Conservation (phyloP, 1,140 invertebrate species). For the Scaptomyza hsui region DNA sequence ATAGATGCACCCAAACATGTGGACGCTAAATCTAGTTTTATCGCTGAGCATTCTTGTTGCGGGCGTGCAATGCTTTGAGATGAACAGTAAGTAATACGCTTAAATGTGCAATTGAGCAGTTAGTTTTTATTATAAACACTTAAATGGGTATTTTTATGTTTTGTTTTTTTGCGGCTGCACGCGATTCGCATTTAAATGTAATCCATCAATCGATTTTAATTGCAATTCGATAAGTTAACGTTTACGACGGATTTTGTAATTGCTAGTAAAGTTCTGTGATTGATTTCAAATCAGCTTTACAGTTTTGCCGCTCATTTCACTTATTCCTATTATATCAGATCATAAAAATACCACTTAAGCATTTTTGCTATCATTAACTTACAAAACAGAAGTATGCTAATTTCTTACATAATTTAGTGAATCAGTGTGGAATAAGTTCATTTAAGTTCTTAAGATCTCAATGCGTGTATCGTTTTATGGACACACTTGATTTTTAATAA, state of each 20-base stretch:
- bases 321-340: no score
- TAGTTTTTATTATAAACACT: background rate
- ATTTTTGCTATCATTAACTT: no score
- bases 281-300: background rate
- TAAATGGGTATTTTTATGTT: background rate
- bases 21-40: conserved; percentile 29
- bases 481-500: no score
- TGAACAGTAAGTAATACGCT: conserved; percentile 73
- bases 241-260: conserved; percentile 15
- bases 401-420: no score
- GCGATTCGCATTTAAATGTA: conserved; percentile 16
- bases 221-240: background rate
- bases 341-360: no score
- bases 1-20: conserved; percentile 41
- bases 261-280: background rate
- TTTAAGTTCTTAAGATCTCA: no score
- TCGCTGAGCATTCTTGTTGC: conserved; percentile 49
- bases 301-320: background rate
- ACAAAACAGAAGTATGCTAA: no score
- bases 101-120: background rate
- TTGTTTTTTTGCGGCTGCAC: background rate
- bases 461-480: no score
- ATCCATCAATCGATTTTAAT: conserved; percentile 19
- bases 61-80: conserved; percentile 52
- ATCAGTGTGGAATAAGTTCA: no score